A percentile compares a stretch with the other conserved stretches of the same genome.
Evolutionary conservation across 2,113 vertebrate genomes (phyloP).

Genomic region (Tricholaema leucomelas): DNA sequence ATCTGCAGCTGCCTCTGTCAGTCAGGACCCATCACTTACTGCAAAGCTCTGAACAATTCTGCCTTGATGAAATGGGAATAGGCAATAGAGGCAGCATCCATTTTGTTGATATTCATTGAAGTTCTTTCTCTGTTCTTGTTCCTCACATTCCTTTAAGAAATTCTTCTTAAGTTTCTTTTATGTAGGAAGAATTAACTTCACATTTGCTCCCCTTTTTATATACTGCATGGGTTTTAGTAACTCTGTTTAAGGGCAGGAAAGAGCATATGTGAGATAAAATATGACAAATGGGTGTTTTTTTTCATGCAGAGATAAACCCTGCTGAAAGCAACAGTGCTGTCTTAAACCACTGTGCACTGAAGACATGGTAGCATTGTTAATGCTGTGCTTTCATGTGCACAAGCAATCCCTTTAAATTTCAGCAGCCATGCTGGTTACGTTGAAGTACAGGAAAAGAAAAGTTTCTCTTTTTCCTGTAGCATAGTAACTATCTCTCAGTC

Average conservation of each 20-base stretch:
- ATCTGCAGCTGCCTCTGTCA: slow-evolving; percentile 5
- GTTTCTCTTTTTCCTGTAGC: not conserved
- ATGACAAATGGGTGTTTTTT: not conserved
- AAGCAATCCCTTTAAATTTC: not conserved
- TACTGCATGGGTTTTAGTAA: not conserved
- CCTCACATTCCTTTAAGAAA: not conserved
- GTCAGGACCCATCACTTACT: slow-evolving; percentile 21
- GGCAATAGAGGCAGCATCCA: not conserved
- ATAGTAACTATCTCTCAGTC: not conserved
- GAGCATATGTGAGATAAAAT: not conserved
- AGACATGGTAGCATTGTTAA: not conserved
- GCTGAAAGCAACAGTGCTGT: not conserved
- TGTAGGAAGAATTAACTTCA: not conserved
- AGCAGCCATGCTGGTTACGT: not conserved
- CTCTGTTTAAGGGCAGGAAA: not conserved
- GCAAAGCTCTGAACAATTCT: not conserved
- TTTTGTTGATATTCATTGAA: not conserved
- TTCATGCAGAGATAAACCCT: not conserved
- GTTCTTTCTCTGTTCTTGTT: not conserved
- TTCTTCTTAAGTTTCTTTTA: not conserved
- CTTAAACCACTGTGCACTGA: not conserved
- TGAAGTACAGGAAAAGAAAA: not conserved
- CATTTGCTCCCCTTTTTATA: not conserved
- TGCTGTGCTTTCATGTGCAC: not conserved
- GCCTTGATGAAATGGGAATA: not conserved